Base-by-base conservation (phyloP, 2,888 invertebrate genomes). In the Morpho deidamia region DNA sequence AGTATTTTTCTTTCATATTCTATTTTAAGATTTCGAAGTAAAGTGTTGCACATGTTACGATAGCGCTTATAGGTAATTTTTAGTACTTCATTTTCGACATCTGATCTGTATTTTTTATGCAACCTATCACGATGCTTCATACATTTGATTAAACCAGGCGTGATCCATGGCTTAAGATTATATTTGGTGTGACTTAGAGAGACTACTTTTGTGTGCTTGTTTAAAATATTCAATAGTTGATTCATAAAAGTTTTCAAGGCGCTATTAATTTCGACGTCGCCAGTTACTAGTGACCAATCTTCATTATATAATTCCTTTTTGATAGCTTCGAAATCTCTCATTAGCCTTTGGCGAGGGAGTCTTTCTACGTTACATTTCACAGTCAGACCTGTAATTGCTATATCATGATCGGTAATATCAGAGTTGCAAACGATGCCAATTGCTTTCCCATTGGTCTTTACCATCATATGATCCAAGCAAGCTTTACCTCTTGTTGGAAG, bases 141-240 rank as follows among this genome's bases (percentile, higher is more conserved):
- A 37, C 42, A 50, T 35, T 35, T 35, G 35, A 35, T 35, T 8
- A 35, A 8, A 35, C 35, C 35, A 8, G 35, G 8, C 7, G 35
- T 44, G n/a, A 58, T 56, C 53, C 55, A 61, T 1, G 58, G 51
- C 12, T 61, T 55, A 0, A 61, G 23, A 23, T 52, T 52, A 8
- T 48, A 33, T 10, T 48, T 40, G 7, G 40, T 33, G 8, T 40
- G 48, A 11, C n/a, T 41, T 8, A 48, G 7, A 8, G 9, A 34
- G n/a, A 40, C 38, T 11, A 34, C 41, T 11, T 32, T 40, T 34
- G 48, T 48, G 41, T 48, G 48, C 14, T 7, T n/a, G 7, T 34
- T 48, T 10, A 48, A 33, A 41, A 48, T 48, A 10, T 40, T 48
- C 7, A 12, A 3, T 34, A 48, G 9, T 34, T 38, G 40, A 8